phyloP scores from a whole-genome alignment of 2,113 vertebrate genomes.

The Callipepla californica region DNA sequence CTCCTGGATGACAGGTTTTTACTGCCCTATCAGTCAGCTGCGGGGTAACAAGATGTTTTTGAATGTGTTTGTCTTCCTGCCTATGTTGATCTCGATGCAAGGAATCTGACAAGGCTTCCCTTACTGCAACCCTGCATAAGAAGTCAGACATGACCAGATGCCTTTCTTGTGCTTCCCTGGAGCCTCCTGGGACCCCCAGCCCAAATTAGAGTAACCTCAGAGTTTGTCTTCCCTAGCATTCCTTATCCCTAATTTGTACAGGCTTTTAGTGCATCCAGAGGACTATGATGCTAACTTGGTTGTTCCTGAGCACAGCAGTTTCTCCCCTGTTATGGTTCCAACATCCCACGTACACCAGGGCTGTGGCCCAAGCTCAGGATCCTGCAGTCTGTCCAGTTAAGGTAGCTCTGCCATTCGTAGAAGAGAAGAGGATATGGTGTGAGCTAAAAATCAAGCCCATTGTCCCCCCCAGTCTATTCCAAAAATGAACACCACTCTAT shows the following conservation, averaged over 20 bases:
- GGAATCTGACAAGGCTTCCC: background rate
- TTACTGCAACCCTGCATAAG: background rate
- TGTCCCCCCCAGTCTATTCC: background rate
- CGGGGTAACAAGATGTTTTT: background rate
- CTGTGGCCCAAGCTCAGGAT: background rate
- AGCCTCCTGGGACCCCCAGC: background rate
- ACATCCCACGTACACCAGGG: background rate
- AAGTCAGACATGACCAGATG: background rate
- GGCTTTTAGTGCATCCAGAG: background rate
- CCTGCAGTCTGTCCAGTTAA: background rate
- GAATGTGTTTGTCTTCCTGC: background rate
- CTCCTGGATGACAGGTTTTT: background rate
- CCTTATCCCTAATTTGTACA: background rate
- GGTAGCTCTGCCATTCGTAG: background rate
- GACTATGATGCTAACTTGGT: background rate
- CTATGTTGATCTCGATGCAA: background rate
- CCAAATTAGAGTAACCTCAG: background rate
- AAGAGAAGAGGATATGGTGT: background rate
- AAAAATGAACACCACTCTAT: background rate
- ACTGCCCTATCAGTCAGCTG: background rate
- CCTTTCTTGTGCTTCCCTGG: background rate
- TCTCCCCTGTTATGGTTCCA: background rate
- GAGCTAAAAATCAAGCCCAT: background rate
- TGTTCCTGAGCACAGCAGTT: background rate
- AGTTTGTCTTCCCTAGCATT: background rate